phyloP scores from a whole-genome alignment of 2,113 vertebrate species.

The Menura novaehollandiae region DNA sequence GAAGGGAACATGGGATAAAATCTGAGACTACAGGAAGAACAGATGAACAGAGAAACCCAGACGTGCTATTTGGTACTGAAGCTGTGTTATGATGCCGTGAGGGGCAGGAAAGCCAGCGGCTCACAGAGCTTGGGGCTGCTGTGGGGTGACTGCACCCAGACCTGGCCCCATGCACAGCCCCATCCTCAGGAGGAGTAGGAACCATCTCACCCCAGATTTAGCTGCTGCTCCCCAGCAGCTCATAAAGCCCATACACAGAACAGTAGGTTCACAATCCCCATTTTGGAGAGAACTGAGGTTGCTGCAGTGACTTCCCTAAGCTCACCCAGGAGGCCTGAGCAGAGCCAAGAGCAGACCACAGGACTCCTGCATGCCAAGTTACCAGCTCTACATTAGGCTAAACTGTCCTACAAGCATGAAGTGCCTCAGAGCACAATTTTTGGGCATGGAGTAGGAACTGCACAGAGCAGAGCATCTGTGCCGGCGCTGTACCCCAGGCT shows the following conservation, averaged over 20 bases:
- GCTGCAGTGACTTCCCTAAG: neutral
- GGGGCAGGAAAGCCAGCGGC: neutral
- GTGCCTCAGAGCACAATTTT: slow-evolving; percentile 42
- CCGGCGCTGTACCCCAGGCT: neutral
- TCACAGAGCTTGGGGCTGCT: neutral
- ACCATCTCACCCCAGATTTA: neutral
- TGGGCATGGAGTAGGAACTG: neutral
- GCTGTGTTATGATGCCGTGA: neutral
- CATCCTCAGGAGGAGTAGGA: neutral
- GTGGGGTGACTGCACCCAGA: rapidly evolving
- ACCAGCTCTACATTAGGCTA: slow-evolving; percentile 22
- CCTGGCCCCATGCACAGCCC: neutral
- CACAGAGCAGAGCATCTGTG: slow-evolving; percentile 51
- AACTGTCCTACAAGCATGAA: slow-evolving; percentile 54
- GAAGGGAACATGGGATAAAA: neutral
- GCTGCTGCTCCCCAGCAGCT: neutral
- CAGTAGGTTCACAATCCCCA: neutral
- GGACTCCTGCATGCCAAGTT: neutral
- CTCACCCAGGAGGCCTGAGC: neutral
- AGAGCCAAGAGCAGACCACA: slow-evolving; percentile 1
- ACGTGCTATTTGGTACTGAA: neutral
- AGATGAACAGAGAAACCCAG: neutral
- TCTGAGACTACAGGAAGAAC: neutral
- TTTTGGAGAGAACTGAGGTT: neutral
- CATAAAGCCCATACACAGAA: neutral